Evolutionary conservation across 1,140 invertebrate genomes (phyloP), one percentile per base, ranked within the genome.

Genomic region (Drosophila seguyi): DNA sequence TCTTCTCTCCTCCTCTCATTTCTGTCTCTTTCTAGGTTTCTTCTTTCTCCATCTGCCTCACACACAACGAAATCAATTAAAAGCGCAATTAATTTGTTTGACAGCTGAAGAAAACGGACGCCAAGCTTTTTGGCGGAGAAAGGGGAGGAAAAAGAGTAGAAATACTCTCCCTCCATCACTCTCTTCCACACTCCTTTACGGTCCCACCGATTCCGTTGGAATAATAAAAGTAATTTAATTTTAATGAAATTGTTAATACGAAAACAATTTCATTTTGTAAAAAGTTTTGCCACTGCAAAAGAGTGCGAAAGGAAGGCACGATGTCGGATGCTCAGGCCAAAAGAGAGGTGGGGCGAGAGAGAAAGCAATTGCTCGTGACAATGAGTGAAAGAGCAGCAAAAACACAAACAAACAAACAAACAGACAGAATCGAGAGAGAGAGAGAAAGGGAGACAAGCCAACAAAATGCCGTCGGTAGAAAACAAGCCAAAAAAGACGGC

Each of bases 171-270:
- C 48, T 55, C 39, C 27, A 1, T 22, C 57, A 27, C 20, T 69
- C 52, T 29, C 27, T 56, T 36, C 27, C 36, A 6, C 18, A 14
- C 50, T 14, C 31, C 20, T 66, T 14, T 55, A 8, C 48, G 11
- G 36, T 31, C 36, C 39, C 62, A n/a, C 36, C 44, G 73, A 76
- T 50, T 77, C 61, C 58, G 61, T 67, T 57, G 78, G 79, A 75
- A 85, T 90, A 90, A 85, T 79, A 88, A 85, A 90, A 88, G 85
- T 85, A 88, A 88, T 90, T 90, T 90, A 90, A 90, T 90, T 90
- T 90, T 90, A 90, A 90, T 90, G 85, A 90, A 90, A 90, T 90
- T 90, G 85, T 90, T 90, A 90, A 90, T 90, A 90, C 86, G 85
- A 90, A 90, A 90, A 90, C 85, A 90, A 90, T 90, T 90, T 90